These are phyloP conservation scores for Adelges cooleyi DNA, from an alignment of 1,140 invertebrate species.

Conservation along the genomic window DNA sequence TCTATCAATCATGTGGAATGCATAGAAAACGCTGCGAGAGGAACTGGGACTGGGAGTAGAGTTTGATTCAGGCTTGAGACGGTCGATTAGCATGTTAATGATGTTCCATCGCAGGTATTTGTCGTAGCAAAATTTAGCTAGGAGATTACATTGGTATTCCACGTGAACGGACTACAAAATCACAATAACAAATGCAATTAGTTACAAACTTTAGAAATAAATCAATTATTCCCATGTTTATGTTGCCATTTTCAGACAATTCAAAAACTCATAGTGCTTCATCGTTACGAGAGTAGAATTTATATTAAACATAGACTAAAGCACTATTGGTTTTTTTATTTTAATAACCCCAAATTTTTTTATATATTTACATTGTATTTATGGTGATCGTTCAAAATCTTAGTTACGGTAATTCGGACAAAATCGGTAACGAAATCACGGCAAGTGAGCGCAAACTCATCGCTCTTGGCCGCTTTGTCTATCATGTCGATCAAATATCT, in stretches of 20 bases:
- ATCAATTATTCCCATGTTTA: too few relatives aligned
- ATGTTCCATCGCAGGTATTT: slow-evolving; percentile 9
- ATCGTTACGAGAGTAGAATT: too few relatives aligned
- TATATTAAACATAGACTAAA: too few relatives aligned
- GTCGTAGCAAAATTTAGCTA: slow-evolving; percentile 8
- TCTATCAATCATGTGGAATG: slow-evolving; percentile 14
- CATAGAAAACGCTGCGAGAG: slow-evolving; percentile 1
- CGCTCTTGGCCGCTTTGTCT: not conserved
- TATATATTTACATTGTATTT: slow-evolving; percentile 1
- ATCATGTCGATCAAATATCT: slow-evolving; percentile 2
- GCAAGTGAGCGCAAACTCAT: not conserved
- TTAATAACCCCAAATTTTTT: too few relatives aligned
- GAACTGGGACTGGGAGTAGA: not conserved
- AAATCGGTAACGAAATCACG: not conserved
- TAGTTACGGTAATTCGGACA: not conserved
- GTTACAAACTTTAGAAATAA: too few relatives aligned
- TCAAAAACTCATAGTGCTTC: too few relatives aligned
- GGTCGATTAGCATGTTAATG: not conserved
- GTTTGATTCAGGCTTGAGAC: slow-evolving; percentile 4
- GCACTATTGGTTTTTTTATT: too few relatives aligned
- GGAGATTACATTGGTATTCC: slow-evolving; percentile 18
- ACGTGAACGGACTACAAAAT: not conserved
- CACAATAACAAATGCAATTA: too few relatives aligned
- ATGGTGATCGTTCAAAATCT: slow-evolving; percentile 6
- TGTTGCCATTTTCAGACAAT: too few relatives aligned